Percentiles rank a stretch among this genome's conserved stretches.
Conservation (phyloP, 1,140 invertebrate genomes). For the Drosophila eugracilis region DNA sequence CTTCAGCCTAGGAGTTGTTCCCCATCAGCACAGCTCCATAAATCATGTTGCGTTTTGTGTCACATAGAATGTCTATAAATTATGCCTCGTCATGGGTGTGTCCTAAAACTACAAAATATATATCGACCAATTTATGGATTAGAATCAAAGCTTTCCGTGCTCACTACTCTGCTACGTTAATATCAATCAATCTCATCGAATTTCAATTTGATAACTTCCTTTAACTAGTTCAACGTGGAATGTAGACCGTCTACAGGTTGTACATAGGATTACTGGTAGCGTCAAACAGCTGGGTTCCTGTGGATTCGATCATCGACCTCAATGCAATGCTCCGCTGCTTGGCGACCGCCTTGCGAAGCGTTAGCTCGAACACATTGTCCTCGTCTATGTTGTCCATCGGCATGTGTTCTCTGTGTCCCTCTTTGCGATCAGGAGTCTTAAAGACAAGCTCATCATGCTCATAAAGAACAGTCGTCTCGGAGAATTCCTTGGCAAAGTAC, state of each 20-base stretch:
- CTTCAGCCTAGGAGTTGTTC: slow-evolving; percentile 23
- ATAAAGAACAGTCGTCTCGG: slow-evolving; percentile 68
- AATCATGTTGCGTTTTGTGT: slow-evolving; percentile 71
- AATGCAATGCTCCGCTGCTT: slow-evolving; percentile 81
- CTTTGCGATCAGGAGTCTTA: slow-evolving; percentile 46
- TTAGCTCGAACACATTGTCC: slow-evolving; percentile 80
- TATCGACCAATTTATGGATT: slow-evolving; percentile 24
- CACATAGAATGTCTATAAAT: slow-evolving; percentile 62
- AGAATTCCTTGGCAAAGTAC: slow-evolving; percentile 76
- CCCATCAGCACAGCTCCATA: slow-evolving; percentile 40
- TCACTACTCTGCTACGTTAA: slow-evolving; percentile 40
- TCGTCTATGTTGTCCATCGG: slow-evolving; percentile 84
- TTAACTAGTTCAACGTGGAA: slow-evolving; percentile 45
- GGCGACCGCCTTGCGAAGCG: slow-evolving; percentile 77
- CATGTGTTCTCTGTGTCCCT: slow-evolving; percentile 54
- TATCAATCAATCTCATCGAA: slow-evolving; percentile 74
- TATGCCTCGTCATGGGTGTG: slow-evolving; percentile 22
- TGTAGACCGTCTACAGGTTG: slow-evolving; percentile 59
- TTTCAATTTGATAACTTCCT: slow-evolving; percentile 64
- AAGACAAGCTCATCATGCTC: slow-evolving; percentile 71
- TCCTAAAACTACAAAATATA: slow-evolving; percentile 42
- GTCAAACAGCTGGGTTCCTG: slow-evolving; percentile 81
- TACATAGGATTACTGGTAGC: slow-evolving; percentile 84
- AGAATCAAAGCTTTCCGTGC: slow-evolving; percentile 24
- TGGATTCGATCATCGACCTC: slow-evolving; percentile 82